Evolutionary conservation across 2,888 invertebrate genomes (phyloP), one percentile per base, ranked within the genome.

Genomic region (Opisthograptis luteolata): DNA sequence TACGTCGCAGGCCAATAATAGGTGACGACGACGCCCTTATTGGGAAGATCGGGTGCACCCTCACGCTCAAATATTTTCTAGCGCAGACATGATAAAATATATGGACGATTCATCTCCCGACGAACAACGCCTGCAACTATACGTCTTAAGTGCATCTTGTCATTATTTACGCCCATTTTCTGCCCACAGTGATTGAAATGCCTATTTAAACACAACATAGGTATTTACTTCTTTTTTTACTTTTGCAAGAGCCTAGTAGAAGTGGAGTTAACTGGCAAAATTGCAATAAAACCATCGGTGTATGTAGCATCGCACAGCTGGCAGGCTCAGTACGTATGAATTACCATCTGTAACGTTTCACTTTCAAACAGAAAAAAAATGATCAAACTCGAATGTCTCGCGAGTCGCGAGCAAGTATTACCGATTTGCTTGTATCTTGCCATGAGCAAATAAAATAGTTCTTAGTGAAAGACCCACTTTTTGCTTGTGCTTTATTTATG

Each of bases 251-350:
- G 17, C 45, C 39, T 14, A 30, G 20, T 40, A 13, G 12, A 25
- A 27, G 32, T 8, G 13, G 30, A 17, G 25, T 39, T 8, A 10
- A 37, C 12, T 14, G 32, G 15, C 32, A 36, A 36, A 35, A 35
- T 14, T 14, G 25, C 13, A 69, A 78, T 82, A 79, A 76, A 78
- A 76, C 59, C 13, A 59, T 60, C 60, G 47, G 49, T 63, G 67
- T 70, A 49, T 43, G 60, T 46, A 57, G 44, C 45, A 52, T 34
- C 36, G 25, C 31, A 12, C 35, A 17, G 27, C 36, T 25, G 34
- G 27, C 19, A 51, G 44, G 58, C 56, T 62, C 59, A 52, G 59
- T 64, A 65, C 43, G 72, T 65, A 67, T 61, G 58, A 55, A 63
- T 68, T 58, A 66, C 60, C 66, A 60, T 57, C 58, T 63, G 58